phyloP scores from a whole-genome alignment of 2,888 invertebrate species.

The Agonopterix arenella region DNA sequence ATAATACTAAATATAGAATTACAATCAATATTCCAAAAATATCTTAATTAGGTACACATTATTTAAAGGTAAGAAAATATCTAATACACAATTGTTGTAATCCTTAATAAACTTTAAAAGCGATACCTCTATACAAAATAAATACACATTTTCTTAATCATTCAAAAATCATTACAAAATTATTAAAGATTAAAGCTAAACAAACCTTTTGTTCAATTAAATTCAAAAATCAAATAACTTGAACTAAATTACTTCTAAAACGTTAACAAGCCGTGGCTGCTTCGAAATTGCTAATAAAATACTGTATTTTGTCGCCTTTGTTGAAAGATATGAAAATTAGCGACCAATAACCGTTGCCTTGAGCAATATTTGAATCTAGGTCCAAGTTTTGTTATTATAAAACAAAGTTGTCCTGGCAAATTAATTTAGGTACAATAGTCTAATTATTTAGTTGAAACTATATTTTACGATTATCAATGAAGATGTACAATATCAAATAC shows the following conservation, averaged over 20 bases:
- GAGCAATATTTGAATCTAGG: neutral
- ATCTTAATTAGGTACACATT: conserved; percentile 12
- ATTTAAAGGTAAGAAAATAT: conserved; percentile 6
- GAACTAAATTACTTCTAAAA: neutral
- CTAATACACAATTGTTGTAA: too few relatives aligned
- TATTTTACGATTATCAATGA: too few relatives aligned
- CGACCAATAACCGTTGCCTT: neutral
- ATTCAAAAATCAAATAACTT: neutral
- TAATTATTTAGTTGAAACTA: too few relatives aligned
- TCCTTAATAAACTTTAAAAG: neutral
- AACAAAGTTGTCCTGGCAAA: too few relatives aligned
- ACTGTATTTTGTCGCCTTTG: neutral
- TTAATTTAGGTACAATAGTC: too few relatives aligned
- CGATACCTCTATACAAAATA: conserved; percentile 8
- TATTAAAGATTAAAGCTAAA: conserved; percentile 16
- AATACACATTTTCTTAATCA: conserved; percentile 10
- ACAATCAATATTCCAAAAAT: conserved; percentile 15
- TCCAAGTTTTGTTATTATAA: neutral
- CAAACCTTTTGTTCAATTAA: neutral
- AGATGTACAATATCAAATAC: too few relatives aligned
- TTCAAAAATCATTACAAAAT: conserved; percentile 15
- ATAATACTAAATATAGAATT: conserved; percentile 4
- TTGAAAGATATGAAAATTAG: neutral
- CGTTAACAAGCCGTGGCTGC: neutral
- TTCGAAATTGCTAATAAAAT: neutral